These are phyloP conservation scores for Desmodus rotundus DNA, from an alignment of 2,113 vertebrate species.

Conservation along the genomic window DNA sequence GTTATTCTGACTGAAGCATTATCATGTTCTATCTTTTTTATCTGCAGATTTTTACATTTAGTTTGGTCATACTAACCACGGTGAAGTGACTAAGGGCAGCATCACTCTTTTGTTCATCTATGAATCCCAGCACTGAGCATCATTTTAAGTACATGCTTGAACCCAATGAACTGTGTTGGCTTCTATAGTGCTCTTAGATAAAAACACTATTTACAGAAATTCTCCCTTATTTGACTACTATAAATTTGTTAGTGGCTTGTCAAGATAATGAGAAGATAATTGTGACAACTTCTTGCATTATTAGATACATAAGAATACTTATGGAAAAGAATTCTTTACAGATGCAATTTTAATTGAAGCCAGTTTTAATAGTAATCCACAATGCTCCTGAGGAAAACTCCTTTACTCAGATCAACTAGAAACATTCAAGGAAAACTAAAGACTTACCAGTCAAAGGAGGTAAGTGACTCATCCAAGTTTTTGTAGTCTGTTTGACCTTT, in stretches of 20 bases:
- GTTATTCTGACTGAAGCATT: background rate
- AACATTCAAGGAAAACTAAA: background rate
- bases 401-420: background rate
- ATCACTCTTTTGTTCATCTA: background rate
- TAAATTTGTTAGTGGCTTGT: background rate
- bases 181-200: background rate
- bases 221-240: background rate
- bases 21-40: background rate
- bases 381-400: background rate
- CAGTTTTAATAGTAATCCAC: background rate
- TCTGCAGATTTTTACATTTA: background rate
- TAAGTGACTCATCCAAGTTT: fast-evolving
- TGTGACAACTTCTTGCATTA: background rate
- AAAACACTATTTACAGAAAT: background rate
- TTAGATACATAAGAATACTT: background rate
- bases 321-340: background rate
- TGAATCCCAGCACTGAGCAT: background rate
- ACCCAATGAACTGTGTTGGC: background rate
- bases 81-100: background rate
- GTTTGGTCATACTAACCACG: background rate
- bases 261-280: background rate
- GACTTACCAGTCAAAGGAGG: background rate
- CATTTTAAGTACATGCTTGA: background rate
- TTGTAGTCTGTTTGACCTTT: fast-evolving
- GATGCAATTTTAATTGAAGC: background rate